Conservation (phyloP, 1,140 invertebrate species). For the Hypothenemus hampei region DNA sequence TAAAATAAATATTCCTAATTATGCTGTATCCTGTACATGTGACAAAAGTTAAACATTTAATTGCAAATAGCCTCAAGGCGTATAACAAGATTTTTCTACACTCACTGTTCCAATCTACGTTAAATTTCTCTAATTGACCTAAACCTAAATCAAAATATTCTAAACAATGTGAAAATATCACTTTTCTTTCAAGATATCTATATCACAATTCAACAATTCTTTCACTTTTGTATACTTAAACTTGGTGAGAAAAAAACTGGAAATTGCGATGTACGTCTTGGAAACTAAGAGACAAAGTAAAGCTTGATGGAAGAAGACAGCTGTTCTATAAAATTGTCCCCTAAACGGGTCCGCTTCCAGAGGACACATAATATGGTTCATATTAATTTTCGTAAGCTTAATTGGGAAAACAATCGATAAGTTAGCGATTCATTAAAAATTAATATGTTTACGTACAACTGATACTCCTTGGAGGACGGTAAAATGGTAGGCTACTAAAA, state of each 20-base stretch:
- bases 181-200: no score
- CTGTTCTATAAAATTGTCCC: conserved; percentile 78
- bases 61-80: no score
- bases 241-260: conserved; percentile 51
- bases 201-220: conserved; percentile 21
- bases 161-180: no score
- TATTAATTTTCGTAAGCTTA: conserved; percentile 83
- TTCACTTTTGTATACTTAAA: conserved; percentile 54
- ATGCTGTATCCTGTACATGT: no score
- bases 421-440: neutral
- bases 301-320: conserved; percentile 75
- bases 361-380: conserved; percentile 93
- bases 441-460: conserved; percentile 50
- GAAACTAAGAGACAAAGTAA: conserved; percentile 70
- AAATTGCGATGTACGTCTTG: conserved; percentile 61
- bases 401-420: no score
- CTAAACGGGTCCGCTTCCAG: conserved; percentile 88
- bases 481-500: conserved; percentile 85
- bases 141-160: no score
- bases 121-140: no score
- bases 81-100: no score
- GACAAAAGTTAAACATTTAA: no score
- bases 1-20: no score
- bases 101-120: no score
- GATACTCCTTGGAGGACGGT: conserved; percentile 75